Percentiles rank a stretch among this genome's conserved stretches.
phyloP scores from a whole-genome alignment of 2,888 invertebrate species.

The Linnaemya tessellans region DNA sequence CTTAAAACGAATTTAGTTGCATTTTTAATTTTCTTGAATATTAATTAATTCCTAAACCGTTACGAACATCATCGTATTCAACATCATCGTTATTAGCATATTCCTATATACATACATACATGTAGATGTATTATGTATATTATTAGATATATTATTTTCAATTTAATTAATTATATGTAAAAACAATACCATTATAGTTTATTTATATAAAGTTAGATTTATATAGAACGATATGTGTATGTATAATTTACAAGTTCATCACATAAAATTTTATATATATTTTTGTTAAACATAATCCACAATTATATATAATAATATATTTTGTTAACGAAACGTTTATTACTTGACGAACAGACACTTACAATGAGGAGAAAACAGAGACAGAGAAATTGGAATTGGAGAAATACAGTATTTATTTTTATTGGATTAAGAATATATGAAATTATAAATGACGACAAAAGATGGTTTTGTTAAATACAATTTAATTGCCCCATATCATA shows the following conservation, averaged over 20 bases:
- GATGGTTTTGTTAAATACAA: neutral
- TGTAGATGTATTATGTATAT: neutral
- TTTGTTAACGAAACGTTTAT: slow-evolving; percentile 39
- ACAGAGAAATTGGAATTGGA: slow-evolving; percentile 4
- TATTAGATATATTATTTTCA: too few relatives aligned
- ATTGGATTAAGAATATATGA: slow-evolving; percentile 4
- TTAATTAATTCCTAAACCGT: neutral
- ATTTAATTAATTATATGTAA: too few relatives aligned
- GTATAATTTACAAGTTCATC: slow-evolving; percentile 29
- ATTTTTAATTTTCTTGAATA: neutral
- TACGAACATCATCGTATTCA: slow-evolving; percentile 1
- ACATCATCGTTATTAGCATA: slow-evolving; percentile 11
- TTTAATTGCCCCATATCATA: slow-evolving; percentile 5
- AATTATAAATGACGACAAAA: neutral
- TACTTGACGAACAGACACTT: slow-evolving; percentile 41
- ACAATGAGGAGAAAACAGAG: slow-evolving; percentile 19
- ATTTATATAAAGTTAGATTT: too few relatives aligned
- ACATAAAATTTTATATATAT: slow-evolving; percentile 9
- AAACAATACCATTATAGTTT: too few relatives aligned
- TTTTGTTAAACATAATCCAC: slow-evolving; percentile 49
- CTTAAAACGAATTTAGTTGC: slow-evolving; percentile 65
- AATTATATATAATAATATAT: slow-evolving; percentile 51
- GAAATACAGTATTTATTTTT: slow-evolving; percentile 26
- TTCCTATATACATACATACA: neutral
- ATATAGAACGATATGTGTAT: slow-evolving; percentile 8